Evolutionary conservation across 2,113 vertebrate genomes (phyloP), one percentile per base, ranked within the genome.

Genomic region (Xiphophorus maculatus): DNA sequence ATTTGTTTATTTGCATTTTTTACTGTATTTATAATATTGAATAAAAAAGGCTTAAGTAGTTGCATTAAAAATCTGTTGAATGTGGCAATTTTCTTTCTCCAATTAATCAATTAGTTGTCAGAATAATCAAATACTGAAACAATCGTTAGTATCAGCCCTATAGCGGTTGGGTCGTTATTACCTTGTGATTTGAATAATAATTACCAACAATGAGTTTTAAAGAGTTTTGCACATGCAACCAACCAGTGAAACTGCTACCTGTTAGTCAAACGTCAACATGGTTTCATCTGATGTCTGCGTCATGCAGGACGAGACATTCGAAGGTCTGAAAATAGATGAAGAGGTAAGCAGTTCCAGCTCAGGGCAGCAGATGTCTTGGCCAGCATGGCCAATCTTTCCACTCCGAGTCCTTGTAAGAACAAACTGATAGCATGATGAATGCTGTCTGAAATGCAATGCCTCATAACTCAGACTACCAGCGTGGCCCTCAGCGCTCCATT

Each of bases 401-500:
- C 54, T 61, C 30, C 19, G n/a, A 79, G 29, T 42, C 29, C 62
- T 82, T 48, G 35, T 79, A 74, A 77, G 65, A 77, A 71, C 69
- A 77, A 70, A 58, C 72, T 77, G 80, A 80, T 84, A 71, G 48
- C 63, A 66, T 71, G 79, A 86, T 83, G 77, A 14, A 76, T 81
- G 79, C 37, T 65, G 79, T 76, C 61, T 78, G 82, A 79, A 88
- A 88, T 44, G 64, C 75, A 79, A 80, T 67, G 25, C 60, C 82
- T 64, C 62, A 30, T 40, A 48, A 69, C 66, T 28, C 54, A 62
- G 68, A 76, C 83, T 73, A 7, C 65, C 68, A 33, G 54, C 33
- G 40, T 72, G 67, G 77, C 32, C 37, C 64, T 68, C 44, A 66
- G 32, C 40, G 14, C 62, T 62, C 63, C 63, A 28, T 62, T 79